These are phyloP conservation scores for Erannis defoliaria DNA, from an alignment of 2,888 invertebrate genomes.

Conservation along the genomic window DNA sequence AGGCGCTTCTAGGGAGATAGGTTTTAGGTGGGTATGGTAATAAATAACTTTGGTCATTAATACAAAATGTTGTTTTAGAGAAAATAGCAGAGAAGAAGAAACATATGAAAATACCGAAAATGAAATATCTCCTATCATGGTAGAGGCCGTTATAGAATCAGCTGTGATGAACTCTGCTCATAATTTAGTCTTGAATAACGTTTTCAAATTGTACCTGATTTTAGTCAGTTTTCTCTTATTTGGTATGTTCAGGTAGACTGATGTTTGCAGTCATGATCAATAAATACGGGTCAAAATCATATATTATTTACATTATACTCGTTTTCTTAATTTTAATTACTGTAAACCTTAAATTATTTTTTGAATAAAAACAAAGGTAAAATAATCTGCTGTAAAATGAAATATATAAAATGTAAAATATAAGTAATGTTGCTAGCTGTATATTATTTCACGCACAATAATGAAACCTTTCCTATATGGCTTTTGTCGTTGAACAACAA, in stretches of 20 bases:
- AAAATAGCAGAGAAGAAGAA: not conserved
- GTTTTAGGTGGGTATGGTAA: too few species aligned
- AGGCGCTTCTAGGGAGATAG: too few species aligned
- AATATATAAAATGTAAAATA: not conserved
- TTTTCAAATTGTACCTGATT: constrained; percentile 10
- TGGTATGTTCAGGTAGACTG: not conserved
- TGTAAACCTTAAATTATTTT: too few species aligned
- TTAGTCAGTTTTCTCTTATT: not conserved
- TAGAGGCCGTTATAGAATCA: not conserved
- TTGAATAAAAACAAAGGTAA: too few species aligned
- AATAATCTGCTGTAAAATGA: too few species aligned
- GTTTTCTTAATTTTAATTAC: too few species aligned
- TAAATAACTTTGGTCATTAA: too few species aligned
- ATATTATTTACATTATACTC: too few species aligned
- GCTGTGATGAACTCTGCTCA: constrained; percentile 9
- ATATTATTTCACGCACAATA: not conserved
- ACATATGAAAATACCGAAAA: not conserved
- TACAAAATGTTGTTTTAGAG: constrained; percentile 1
- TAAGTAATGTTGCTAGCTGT: not conserved
- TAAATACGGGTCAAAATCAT: too few species aligned
- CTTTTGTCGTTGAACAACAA: constrained; percentile 6
- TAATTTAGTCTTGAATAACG: constrained; percentile 10
- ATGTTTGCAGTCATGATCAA: too few species aligned
- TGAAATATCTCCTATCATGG: not conserved
- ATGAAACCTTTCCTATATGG: constrained; percentile 3